phyloP scores from a whole-genome alignment of 2,888 invertebrate species.

The Oligia strigilis region DNA sequence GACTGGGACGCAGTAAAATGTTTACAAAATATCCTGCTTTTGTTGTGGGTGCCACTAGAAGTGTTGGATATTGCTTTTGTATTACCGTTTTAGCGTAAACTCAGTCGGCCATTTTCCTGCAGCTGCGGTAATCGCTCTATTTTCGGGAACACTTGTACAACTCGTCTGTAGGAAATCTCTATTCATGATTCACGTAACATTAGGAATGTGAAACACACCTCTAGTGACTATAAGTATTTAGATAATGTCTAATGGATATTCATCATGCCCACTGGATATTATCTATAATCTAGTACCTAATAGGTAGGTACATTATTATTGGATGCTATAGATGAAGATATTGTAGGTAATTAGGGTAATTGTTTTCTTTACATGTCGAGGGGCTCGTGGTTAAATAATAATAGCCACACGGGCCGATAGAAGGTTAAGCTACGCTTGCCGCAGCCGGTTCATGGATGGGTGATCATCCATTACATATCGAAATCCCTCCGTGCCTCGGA shows the following conservation, averaged over 20 bases:
- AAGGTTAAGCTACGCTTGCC: not conserved
- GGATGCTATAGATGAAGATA: not conserved
- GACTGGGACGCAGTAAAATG: conserved; percentile 89
- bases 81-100: conserved; percentile 80
- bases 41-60: conserved; percentile 80
- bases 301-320: not conserved
- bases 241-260: not conserved
- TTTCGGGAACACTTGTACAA: conserved; percentile 58
- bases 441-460: not conserved
- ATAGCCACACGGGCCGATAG: not conserved
- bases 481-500: too few relatives aligned
- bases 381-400: not conserved
- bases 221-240: not conserved
- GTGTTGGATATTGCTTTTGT: conserved; percentile 85
- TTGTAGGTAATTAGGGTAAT: not conserved
- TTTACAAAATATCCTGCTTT: conserved; percentile 88
- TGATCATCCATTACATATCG: too few relatives aligned
- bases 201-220: not conserved
- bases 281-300: not conserved
- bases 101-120: conserved; percentile 74
- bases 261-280: too few relatives aligned
- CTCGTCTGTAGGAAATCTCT: conserved; percentile 27
- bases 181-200: conserved; percentile 47
- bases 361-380: not conserved
- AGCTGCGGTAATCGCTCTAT: conserved; percentile 70